Evolutionary conservation across 1,140 invertebrate genomes (phyloP).

Genomic region (Euwallacea fornicatus): DNA sequence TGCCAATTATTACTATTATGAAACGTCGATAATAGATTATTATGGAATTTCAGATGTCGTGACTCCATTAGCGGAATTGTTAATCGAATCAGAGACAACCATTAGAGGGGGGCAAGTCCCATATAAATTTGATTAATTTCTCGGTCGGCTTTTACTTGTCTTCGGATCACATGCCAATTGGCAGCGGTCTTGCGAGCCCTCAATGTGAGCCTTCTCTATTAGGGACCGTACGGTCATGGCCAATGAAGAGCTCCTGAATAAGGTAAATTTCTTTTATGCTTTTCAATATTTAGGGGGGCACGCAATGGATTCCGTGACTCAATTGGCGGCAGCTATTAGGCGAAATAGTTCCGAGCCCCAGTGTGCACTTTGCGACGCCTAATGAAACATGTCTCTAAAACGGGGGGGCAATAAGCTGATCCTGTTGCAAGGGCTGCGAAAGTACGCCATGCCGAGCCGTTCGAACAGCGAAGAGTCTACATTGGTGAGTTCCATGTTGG

Average conservation of each 20-base stretch:
- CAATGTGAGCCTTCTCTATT: too few species aligned
- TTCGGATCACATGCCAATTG: not conserved
- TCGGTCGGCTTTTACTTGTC: not conserved
- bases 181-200: too few species aligned
- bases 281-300: not conserved
- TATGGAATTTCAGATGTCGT: slow-evolving; percentile 9
- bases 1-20: not conserved
- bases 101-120: not conserved
- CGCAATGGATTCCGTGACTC: not conserved
- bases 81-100: slow-evolving; percentile 7
- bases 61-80: slow-evolving; percentile 20
- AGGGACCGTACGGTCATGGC: slow-evolving; percentile 28
- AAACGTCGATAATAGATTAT: not conserved
- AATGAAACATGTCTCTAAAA: not conserved
- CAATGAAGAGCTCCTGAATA: slow-evolving; percentile 44
- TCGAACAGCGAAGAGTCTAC: slow-evolving; percentile 48
- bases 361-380: not conserved
- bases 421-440: slow-evolving; percentile 47
- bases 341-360: not conserved
- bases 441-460: slow-evolving; percentile 48
- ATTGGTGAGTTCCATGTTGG: slow-evolving; percentile 44
- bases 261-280: slow-evolving; percentile 30
- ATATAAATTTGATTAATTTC: slow-evolving; percentile 19
- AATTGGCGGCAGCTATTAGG: not conserved
- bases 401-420: slow-evolving; percentile 45